Evolutionary conservation across 1,140 invertebrate genomes (phyloP), one percentile per base, ranked within the genome.

Genomic region (Papilio polytes): DNA sequence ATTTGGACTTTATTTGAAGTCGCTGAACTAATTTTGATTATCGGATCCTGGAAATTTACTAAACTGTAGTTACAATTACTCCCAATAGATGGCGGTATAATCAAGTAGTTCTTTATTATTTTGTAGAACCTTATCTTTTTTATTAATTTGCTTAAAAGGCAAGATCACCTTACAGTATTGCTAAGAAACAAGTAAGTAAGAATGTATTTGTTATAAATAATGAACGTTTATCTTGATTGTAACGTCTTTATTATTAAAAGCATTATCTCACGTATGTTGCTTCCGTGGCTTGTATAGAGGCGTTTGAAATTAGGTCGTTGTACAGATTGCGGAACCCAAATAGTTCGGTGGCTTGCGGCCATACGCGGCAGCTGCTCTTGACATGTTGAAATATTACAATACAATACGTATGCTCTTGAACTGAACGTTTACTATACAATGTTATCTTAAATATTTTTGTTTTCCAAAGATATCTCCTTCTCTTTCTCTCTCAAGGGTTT

Each of bases 351-450:
- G 76, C 36, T 74, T 44, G 53, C 56, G 76, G 26, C 36, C 56
- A 36, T 48, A 63, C 51, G 76, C 31, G 56, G n/a, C 76, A 78
- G 36, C 76, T 78, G 76, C 18, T n/a, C 31, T 53, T 78, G 76
- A 78, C 76, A 78, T 36, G 48, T 59, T 78, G 76, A 78, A 63
- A 63, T 78, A 78, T 78, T 63, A 78, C 76, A 78, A 63, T 63
- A 78, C 76, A 44, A 36, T 44, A 56, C 74, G 48, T 77, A 77
- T 73, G 41, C 36, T 63, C 22, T 63, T 26, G 59, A 63, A 63
- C 59, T 63, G 59, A 20, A n/a, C n/a, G n/a, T n/a, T 56, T 9
- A 20, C 7, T 18, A 10, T 20, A 56, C 53, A 18, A 56, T 56
- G 18, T n/a, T 20, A 56, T 56, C 8, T 56, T n/a, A 7, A 15